A percentile compares a stretch with the other conserved stretches of the same genome.
These are phyloP conservation scores for Batillaria attramentaria DNA, from an alignment of 1,140 invertebrate genomes.

Conservation along the genomic window DNA sequence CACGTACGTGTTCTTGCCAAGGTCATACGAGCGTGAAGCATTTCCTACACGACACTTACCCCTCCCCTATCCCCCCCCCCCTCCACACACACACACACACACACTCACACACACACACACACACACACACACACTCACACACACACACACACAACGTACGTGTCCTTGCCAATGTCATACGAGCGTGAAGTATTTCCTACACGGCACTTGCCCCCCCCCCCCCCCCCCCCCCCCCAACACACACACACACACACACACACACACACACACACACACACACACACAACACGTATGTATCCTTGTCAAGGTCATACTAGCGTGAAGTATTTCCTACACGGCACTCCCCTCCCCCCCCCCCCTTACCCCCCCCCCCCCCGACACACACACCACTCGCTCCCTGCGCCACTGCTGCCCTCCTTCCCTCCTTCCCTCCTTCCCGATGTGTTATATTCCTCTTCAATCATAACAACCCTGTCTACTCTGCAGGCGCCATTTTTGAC, in stretches of 20 bases:
- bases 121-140: no score
- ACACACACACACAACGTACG: no score
- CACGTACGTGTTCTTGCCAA: background rate
- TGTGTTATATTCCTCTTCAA: background rate
- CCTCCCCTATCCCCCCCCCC: background rate
- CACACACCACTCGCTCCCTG: background rate
- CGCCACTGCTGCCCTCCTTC: background rate
- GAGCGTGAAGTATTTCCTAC: no score
- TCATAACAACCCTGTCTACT: background rate
- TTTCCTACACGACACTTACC: background rate
- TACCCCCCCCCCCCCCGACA: background rate
- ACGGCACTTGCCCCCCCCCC: no score
- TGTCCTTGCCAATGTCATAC: no score
- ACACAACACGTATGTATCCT: background rate
- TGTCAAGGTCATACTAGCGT: background rate
- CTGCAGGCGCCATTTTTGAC: conserved; percentile 46
- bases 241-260: conserved; percentile 18
- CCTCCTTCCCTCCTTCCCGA: background rate
- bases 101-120: no score
- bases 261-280: conserved; percentile 4
- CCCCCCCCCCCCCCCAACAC: no score
- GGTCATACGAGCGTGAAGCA: background rate
- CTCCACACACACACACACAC: no score
- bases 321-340: background rate
- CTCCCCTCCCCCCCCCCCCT: no score